A percentile compares a stretch with the other conserved stretches of the same genome.
phyloP scores from a whole-genome alignment of 2,797 vertebrate species.

The Geotrypetes seraphini region DNA sequence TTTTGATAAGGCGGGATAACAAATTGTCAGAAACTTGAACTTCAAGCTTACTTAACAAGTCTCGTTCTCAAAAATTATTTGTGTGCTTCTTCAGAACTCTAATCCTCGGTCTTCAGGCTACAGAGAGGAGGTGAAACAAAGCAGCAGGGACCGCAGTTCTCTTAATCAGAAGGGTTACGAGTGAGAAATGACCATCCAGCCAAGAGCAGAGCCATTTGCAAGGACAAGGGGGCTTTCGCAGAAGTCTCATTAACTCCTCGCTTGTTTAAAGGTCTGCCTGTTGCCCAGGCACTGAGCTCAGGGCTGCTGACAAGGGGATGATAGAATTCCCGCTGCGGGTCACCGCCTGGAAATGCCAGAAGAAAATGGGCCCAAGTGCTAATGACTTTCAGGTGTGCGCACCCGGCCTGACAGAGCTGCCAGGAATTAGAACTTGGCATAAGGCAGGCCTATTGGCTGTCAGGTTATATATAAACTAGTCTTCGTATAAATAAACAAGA shows the following conservation, averaged over 20 bases:
- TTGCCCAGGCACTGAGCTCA: constrained; percentile 2
- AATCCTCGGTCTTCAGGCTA: too few species aligned
- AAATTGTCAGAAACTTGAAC: too few species aligned
- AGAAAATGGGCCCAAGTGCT: constrained; percentile 31
- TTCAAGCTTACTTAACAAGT: too few species aligned
- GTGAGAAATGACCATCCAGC: background rate
- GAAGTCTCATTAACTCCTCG: constrained; percentile 2
- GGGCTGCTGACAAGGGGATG: constrained; percentile 27
- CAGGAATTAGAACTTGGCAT: constrained; percentile 29
- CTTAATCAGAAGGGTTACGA: accelerated
- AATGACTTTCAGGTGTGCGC: constrained; percentile 50
- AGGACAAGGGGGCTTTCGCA: background rate
- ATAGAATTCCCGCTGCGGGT: constrained; percentile 45
- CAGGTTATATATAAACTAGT: constrained; percentile 38
- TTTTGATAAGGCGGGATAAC: too few species aligned
- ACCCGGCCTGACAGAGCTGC: constrained; percentile 22
- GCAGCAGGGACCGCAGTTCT: too few species aligned
- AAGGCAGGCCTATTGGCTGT: constrained; percentile 21
- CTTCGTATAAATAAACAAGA: constrained; percentile 23
- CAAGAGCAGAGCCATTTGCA: background rate
- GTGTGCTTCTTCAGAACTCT: too few species aligned
- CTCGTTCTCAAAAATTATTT: too few species aligned
- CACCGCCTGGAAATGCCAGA: constrained; percentile 48
- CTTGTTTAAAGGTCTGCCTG: constrained; percentile 5
- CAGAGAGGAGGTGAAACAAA: too few species aligned